phyloP scores from a whole-genome alignment of 92 coral and sea anemone species.

The Zoanthus solanderi region DNA sequence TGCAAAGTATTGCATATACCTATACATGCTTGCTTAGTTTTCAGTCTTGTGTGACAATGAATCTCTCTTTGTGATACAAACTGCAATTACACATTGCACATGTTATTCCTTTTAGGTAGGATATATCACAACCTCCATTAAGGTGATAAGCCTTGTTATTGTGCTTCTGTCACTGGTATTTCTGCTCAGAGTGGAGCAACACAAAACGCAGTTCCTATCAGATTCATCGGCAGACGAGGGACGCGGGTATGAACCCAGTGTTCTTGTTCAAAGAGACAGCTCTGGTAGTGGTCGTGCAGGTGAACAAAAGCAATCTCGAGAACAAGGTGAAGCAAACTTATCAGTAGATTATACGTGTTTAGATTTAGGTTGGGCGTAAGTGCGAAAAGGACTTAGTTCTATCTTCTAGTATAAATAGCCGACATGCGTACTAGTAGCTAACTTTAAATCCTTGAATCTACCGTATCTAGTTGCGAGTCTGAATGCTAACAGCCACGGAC shows the following conservation, averaged over 20 bases:
- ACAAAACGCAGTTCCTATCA: not conserved
- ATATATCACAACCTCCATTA: conserved; percentile 29
- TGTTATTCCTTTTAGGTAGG: not conserved
- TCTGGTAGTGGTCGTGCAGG: conserved; percentile 31
- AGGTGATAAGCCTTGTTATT: conserved; percentile 15
- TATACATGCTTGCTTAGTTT: too few species aligned
- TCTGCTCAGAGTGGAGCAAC: conserved; percentile 37
- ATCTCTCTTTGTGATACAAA: too few species aligned
- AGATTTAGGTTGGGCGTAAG: not conserved
- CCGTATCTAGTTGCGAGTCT: too few species aligned
- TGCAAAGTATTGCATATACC: too few species aligned
- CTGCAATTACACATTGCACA: too few species aligned
- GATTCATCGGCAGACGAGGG: not conserved
- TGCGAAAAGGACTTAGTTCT: not conserved
- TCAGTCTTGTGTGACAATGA: too few species aligned
- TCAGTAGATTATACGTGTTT: not conserved
- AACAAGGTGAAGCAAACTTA: not conserved
- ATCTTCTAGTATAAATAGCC: not conserved
- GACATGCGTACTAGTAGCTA: too few species aligned
- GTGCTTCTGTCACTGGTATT: conserved; percentile 29
- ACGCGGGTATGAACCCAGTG: not conserved
- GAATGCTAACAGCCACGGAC: too few species aligned
- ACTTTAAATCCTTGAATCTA: too few species aligned
- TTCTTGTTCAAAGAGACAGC: not conserved
- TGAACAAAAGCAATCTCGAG: conserved; percentile 3